phyloP scores from a whole-genome alignment of 2,888 invertebrate species.

The Scaptodrosophila latifasciaeformis region DNA sequence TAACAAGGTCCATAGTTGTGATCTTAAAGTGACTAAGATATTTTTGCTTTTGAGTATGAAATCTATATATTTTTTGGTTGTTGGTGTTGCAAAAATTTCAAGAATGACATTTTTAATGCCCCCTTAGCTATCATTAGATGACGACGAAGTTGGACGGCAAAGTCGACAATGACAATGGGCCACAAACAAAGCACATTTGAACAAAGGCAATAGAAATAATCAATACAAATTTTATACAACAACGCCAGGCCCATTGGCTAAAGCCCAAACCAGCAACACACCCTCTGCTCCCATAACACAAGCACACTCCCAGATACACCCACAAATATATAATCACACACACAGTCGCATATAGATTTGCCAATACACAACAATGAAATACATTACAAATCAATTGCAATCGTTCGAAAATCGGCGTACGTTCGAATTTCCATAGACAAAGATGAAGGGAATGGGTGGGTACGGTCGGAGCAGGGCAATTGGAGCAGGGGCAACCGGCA shows the following conservation, averaged over 20 bases:
- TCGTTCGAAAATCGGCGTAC: slow-evolving; percentile 67
- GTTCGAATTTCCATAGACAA: slow-evolving; percentile 65
- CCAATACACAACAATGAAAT: slow-evolving; percentile 60
- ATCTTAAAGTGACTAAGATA: no score
- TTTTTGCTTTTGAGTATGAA: no score
- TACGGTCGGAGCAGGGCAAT: background rate
- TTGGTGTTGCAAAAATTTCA: slow-evolving; percentile 18
- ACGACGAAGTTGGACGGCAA: background rate
- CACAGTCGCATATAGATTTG: no score
- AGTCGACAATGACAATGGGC: background rate
- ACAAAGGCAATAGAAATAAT: slow-evolving; percentile 68
- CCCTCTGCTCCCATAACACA: background rate
- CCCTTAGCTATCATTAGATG: slow-evolving; percentile 66
- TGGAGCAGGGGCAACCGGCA: slow-evolving; percentile 13
- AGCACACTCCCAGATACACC: background rate
- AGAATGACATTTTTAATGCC: slow-evolving; percentile 66
- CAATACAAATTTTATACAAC: slow-evolving; percentile 64
- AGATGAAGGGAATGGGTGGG: no score
- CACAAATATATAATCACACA: slow-evolving; percentile 16
- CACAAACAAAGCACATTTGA: slow-evolving; percentile 51
- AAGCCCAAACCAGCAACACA: background rate
- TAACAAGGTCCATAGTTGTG: no score
- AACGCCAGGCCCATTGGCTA: background rate
- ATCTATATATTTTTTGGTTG: background rate
- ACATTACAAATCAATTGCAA: slow-evolving; percentile 69